Conservation (phyloP, 2,113 vertebrate species). For the Chaetodon auriga region DNA sequence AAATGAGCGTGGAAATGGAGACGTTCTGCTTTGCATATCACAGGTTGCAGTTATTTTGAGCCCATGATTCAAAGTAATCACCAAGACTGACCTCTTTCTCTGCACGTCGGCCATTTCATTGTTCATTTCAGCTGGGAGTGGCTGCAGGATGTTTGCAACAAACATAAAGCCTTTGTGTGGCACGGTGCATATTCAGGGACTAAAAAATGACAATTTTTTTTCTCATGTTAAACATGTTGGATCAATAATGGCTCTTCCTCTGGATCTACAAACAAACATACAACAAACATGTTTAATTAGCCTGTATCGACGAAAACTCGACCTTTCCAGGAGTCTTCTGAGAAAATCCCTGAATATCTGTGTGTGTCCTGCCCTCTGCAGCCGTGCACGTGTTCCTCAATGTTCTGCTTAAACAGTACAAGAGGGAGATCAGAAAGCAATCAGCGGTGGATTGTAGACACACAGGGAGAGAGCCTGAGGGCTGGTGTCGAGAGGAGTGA, state of each 20-base stretch:
- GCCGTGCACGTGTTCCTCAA: constrained; percentile 53
- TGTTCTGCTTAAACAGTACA: constrained; percentile 69
- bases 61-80: not conserved
- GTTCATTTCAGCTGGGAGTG: not conserved
- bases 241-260: not conserved
- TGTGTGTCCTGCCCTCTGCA: constrained; percentile 58
- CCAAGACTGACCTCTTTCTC: not conserved
- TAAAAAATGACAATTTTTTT: not conserved
- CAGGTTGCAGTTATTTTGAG: constrained; percentile 13
- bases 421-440: constrained; percentile 73
- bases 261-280: not conserved
- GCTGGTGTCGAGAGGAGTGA: constrained; percentile 46
- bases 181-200: not conserved
- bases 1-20: constrained; percentile 30
- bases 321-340: constrained; percentile 37
- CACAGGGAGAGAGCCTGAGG: constrained; percentile 56
- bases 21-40: constrained; percentile 41
- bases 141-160: not conserved
- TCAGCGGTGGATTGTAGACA: constrained; percentile 59
- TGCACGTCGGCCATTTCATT: not conserved
- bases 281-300: not conserved
- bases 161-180: not conserved
- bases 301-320: constrained; percentile 22
- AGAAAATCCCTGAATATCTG: constrained; percentile 1
- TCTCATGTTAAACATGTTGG: not conserved